phyloP scores from a whole-genome alignment of 2,113 vertebrate species.

The Apistogramma diplotaenia region DNA sequence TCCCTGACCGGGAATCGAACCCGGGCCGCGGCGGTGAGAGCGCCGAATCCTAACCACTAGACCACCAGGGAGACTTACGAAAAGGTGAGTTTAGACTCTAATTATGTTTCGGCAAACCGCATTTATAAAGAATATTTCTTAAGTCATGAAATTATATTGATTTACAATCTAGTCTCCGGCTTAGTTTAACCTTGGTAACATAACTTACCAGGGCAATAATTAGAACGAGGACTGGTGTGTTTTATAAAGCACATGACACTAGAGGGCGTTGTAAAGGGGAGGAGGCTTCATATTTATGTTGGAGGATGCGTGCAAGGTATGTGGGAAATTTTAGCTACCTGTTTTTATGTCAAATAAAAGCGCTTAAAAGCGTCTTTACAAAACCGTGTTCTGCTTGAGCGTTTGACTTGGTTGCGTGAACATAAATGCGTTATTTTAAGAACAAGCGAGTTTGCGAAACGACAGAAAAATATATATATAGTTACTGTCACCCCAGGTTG shows the following conservation, averaged over 20 bases:
- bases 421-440: background rate
- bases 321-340: background rate
- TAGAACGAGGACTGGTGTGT: background rate
- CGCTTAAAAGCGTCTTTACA: background rate
- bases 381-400: rapidly evolving
- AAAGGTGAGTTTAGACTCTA: rapidly evolving
- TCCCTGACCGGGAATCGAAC: constrained; percentile 75
- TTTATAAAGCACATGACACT: background rate
- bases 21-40: constrained; percentile 70
- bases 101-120: too few species aligned
- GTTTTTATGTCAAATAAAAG: background rate
- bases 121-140: background rate
- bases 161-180: background rate
- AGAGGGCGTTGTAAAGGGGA: constrained; percentile 53
- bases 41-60: constrained; percentile 80
- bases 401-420: background rate
- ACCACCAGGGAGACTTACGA: constrained; percentile 66
- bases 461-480: background rate
- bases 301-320: constrained; percentile 63
- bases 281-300: constrained; percentile 17
- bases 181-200: background rate
- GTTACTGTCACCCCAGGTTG: constrained; percentile 35
- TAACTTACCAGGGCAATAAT: too few species aligned
- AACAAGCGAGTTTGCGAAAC: background rate
- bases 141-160: too few species aligned